These are phyloP conservation scores for Macrosiphum euphorbiae DNA, from an alignment of 2,888 invertebrate genomes.

Conservation along the genomic window DNA sequence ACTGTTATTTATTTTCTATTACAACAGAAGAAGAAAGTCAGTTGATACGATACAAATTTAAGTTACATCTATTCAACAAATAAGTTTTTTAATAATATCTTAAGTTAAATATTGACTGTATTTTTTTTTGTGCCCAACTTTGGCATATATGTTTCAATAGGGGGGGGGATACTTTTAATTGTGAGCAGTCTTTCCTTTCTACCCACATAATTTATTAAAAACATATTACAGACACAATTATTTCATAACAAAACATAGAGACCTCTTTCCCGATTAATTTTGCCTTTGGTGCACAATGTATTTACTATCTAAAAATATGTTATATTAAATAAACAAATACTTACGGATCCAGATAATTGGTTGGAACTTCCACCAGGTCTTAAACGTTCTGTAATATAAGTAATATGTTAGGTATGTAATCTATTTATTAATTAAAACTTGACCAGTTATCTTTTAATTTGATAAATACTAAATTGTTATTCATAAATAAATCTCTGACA, in stretches of 20 bases:
- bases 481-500: background rate
- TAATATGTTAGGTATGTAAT: background rate
- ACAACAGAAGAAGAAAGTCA: no score
- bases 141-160: background rate
- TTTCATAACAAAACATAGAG: background rate
- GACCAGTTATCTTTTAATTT: background rate
- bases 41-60: background rate
- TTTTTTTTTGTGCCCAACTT: background rate
- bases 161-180: background rate
- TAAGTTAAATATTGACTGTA: background rate
- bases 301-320: background rate
- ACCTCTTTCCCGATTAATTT: background rate
- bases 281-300: background rate
- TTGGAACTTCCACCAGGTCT: conserved; percentile 74
- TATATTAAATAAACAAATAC: conserved; percentile 9
- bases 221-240: background rate
- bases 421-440: conserved; percentile 46
- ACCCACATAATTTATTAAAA: background rate
- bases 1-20: no score
- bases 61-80: background rate
- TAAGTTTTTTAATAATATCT: background rate
- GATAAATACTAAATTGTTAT: background rate
- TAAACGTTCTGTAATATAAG: conserved; percentile 74
- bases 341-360: conserved; percentile 69
- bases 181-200: accelerated